Evolutionary conservation across 37 sponge, comb jelly and placozoan genomes (phyloP), one percentile per base, ranked within the genome.

Genomic region (Bolinopsis microptera): DNA sequence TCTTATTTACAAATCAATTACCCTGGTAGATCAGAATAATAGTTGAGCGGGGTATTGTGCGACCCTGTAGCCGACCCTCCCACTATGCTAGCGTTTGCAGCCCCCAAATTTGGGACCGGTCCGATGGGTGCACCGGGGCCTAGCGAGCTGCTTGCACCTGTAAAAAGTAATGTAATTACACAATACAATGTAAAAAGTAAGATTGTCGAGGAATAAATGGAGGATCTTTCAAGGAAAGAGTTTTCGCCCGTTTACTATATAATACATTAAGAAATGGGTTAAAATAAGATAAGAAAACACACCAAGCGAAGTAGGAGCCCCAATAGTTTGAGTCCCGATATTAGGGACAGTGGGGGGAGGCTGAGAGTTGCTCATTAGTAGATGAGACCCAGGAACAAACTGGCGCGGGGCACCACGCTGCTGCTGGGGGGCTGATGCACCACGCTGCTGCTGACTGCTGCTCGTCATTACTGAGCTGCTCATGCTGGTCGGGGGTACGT

Each of bases 91-190:
- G 61, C 13, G 61, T 48, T 48, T 48, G 61, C 21, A 5, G 74
- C 26, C 3, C 74, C 74, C 74, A 70, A n/a, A 22, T 22, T 28
- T 8, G 74, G 21, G 2, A 70, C 74, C 5, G 28, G 28, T 9
- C 74, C 74, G 21, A 70, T 70, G 3, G 74, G 74, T n/a, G 74
- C 74, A 24, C 74, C 74, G 2, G 74, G 74, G 26, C 74, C 74
- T n/a, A 70, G 74, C 25, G 74, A 70, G 26, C 28, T 26, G 74
- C 74, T 70, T 26, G 74, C 74, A 3, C 74, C 74, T 28, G n/a
- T n/a, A n/a, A 70, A 26, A 70, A 48, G 61, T 48, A n/a, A n/a
- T n/a, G n/a, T n/a, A n/a, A n/a, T n/a, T n/a, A n/a, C n/a, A n/a
- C n/a, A n/a, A n/a, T n/a, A n/a, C n/a, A n/a, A n/a, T n/a, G n/a